phyloP scores from a whole-genome alignment of 2,888 invertebrate genomes.

The Pheosia gnoma region DNA sequence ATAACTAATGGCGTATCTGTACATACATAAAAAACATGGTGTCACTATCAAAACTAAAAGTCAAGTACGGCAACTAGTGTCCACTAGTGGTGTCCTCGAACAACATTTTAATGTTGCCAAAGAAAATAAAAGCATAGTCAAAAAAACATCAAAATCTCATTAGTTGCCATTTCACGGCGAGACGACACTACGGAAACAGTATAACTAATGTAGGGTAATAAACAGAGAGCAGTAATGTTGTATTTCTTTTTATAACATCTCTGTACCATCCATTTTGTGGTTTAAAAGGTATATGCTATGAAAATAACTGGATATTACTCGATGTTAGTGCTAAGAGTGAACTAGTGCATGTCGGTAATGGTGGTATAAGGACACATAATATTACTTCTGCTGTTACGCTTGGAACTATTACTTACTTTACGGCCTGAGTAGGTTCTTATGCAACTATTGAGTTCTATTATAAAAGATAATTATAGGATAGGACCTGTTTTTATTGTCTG shows the following conservation, averaged over 20 bases:
- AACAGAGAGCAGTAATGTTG: conserved; percentile 80
- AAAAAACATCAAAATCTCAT: conserved; percentile 85
- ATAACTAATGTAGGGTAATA: conserved; percentile 84
- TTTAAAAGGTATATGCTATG: conserved; percentile 72
- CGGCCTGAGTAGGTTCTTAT: no score
- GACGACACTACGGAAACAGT: conserved; percentile 83
- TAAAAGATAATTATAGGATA: no score
- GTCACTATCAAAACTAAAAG: conserved; percentile 5
- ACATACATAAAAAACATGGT: neutral
- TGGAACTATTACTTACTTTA: neutral
- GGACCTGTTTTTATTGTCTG: no score
- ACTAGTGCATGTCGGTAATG: conserved; percentile 27
- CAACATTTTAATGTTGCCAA: conserved; percentile 65
- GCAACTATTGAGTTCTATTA: no score
- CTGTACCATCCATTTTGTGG: conserved; percentile 76
- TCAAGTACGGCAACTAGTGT: conserved; percentile 34
- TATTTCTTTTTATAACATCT: conserved; percentile 82
- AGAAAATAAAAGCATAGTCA: conserved; percentile 83
- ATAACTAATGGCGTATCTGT: no score
- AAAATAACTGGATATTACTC: conserved; percentile 35
- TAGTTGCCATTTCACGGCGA: conserved; percentile 83
- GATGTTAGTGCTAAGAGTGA: conserved; percentile 37
- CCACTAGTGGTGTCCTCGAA: conserved; percentile 48
- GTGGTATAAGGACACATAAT: conserved; percentile 17
- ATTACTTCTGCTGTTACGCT: neutral